Evolutionary conservation across 2,888 invertebrate species (phyloP).

Genomic region (Herminia tarsipennalis): DNA sequence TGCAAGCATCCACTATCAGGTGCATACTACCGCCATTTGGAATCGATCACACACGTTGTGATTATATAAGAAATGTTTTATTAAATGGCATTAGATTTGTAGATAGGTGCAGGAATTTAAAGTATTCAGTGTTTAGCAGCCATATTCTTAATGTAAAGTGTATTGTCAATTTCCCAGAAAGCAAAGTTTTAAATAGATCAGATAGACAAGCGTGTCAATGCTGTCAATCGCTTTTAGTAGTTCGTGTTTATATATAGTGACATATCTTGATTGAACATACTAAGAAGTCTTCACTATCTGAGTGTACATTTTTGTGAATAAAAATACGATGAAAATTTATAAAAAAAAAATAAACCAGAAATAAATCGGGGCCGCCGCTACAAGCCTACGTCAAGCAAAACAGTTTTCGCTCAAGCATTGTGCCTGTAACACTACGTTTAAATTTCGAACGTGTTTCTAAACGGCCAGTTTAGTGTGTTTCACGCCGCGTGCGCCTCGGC

Average conservation of each 20-base stretch:
- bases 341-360: conserved; percentile 13
- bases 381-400: conserved; percentile 47
- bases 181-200: background rate
- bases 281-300: too few species aligned
- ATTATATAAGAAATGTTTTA: too few species aligned
- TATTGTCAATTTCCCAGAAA: background rate
- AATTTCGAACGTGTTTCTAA: conserved; percentile 62
- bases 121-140: too few species aligned
- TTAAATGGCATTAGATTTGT: too few species aligned
- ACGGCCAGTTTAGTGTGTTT: conserved; percentile 60
- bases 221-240: background rate
- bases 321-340: background rate
- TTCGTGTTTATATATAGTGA: background rate
- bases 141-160: background rate
- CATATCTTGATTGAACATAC: background rate
- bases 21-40: too few species aligned
- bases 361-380: conserved; percentile 36
- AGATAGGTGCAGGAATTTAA: too few species aligned
- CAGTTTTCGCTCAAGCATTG: conserved; percentile 30
- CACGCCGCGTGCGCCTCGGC: conserved; percentile 61
- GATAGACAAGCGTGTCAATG: background rate
- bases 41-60: too few species aligned
- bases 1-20: too few species aligned
- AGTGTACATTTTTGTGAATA: background rate
- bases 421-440: conserved; percentile 50